Conservation (phyloP, 2,797 vertebrate genomes). For the Perodicticus potto region DNA sequence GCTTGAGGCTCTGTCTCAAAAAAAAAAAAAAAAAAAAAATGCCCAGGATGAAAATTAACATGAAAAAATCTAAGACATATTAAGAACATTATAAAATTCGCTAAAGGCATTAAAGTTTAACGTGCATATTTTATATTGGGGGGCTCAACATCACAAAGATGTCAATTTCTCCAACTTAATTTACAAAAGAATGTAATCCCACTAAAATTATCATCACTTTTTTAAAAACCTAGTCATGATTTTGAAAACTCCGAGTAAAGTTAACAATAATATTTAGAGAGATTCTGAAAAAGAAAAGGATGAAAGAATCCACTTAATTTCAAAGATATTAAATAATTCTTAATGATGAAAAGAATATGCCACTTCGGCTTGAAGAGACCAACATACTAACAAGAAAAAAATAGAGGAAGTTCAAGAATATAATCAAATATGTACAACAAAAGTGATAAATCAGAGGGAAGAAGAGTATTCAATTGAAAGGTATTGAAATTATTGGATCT, state of each 20-base stretch:
- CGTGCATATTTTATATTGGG: not conserved
- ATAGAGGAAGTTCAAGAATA: not conserved
- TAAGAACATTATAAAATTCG: slow-evolving; percentile 25
- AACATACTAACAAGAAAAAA: not conserved
- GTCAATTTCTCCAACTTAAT: not conserved
- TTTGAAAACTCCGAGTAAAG: not conserved
- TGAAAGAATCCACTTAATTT: not conserved
- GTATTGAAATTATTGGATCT: not conserved
- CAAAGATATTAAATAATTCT: not conserved
- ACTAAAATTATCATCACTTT: not conserved
- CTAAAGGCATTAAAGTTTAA: not conserved
- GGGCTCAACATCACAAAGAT: not conserved
- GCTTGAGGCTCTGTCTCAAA: too few relatives aligned
- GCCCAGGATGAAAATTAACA: not conserved
- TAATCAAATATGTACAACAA: not conserved
- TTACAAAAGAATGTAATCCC: not conserved
- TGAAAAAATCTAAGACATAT: not conserved
- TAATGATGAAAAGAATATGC: not conserved
- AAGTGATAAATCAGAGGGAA: not conserved
- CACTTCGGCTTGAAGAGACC: not conserved
- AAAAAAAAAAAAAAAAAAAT: slow-evolving; percentile 22
- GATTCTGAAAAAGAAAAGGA: not conserved
- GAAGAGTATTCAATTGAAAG: not conserved
- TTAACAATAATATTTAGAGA: not conserved
- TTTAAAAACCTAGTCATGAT: not conserved